Percentiles rank a stretch among this genome's conserved stretches.
Conservation (phyloP, 2,797 vertebrate species). For the Rallus crepitans region DNA sequence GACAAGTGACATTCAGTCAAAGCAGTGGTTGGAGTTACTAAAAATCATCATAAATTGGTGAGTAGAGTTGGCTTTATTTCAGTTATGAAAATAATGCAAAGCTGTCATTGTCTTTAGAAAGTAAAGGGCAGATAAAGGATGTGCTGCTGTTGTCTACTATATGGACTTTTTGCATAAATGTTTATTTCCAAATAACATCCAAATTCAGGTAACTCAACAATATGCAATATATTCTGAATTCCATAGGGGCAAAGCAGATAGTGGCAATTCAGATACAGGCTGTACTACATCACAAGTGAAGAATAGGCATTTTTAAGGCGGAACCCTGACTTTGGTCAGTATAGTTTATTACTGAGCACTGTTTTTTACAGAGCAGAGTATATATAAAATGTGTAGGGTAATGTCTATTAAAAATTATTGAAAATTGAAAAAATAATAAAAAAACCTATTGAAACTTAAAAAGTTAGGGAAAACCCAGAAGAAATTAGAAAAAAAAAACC, state of each 20-base stretch:
- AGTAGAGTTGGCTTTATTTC: background rate
- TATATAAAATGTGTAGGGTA: background rate
- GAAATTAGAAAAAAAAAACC: background rate
- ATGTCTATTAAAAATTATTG: background rate
- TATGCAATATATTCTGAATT: background rate
- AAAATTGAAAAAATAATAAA: too few relatives aligned
- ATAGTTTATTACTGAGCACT: background rate
- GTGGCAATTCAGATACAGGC: background rate
- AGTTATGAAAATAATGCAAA: background rate
- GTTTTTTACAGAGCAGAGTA: background rate
- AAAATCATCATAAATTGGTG: background rate
- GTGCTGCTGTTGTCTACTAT: background rate
- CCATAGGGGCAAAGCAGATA: background rate
- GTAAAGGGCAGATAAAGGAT: background rate
- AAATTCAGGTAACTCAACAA: background rate
- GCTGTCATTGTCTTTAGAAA: background rate
- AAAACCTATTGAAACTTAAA: background rate
- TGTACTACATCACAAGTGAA: background rate
- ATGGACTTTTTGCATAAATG: background rate
- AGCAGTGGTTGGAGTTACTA: background rate
- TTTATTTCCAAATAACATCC: background rate
- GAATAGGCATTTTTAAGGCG: background rate
- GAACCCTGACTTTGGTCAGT: background rate
- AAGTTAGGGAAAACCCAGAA: background rate
- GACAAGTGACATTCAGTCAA: background rate